Percentiles rank a stretch among this genome's conserved stretches.
Evolutionary conservation across 2,113 vertebrate genomes (phyloP).

Genomic region (Gallinago paraguaiae): DNA sequence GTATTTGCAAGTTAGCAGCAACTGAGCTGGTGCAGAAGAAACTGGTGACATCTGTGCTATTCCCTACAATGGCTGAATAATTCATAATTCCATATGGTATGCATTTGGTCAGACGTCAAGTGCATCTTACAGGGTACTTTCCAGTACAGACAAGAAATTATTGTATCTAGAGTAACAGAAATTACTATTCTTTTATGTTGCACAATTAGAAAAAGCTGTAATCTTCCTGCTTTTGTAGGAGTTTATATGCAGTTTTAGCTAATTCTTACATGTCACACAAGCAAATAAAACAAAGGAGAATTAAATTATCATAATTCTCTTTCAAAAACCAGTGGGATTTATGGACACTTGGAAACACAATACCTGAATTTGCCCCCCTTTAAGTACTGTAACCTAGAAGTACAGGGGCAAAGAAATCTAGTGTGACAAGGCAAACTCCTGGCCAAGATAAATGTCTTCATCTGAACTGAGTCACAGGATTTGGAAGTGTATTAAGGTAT

Average conservation of each 20-base stretch:
- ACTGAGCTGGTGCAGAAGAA: background rate
- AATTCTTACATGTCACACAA: background rate
- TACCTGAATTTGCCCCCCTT: background rate
- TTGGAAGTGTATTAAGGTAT: background rate
- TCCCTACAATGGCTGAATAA: slow-evolving; percentile 13
- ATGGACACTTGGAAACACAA: background rate
- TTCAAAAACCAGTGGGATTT: background rate
- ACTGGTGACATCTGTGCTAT: slow-evolving; percentile 24
- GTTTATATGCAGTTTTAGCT: background rate
- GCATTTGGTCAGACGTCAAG: background rate
- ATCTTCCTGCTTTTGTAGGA: background rate
- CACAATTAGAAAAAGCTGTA: background rate
- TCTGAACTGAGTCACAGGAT: background rate
- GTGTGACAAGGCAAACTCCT: background rate
- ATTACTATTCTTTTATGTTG: background rate
- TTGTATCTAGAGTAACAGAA: background rate
- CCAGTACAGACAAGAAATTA: background rate
- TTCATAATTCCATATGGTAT: slow-evolving; percentile 17
- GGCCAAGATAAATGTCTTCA: background rate
- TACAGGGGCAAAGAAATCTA: background rate
- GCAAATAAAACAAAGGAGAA: background rate
- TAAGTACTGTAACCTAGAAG: background rate
- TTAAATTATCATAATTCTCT: background rate
- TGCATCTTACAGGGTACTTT: background rate
- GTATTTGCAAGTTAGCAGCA: background rate